Conservation (phyloP, 2,888 invertebrate genomes). For the Gastracanthus pulcherrimus region DNA sequence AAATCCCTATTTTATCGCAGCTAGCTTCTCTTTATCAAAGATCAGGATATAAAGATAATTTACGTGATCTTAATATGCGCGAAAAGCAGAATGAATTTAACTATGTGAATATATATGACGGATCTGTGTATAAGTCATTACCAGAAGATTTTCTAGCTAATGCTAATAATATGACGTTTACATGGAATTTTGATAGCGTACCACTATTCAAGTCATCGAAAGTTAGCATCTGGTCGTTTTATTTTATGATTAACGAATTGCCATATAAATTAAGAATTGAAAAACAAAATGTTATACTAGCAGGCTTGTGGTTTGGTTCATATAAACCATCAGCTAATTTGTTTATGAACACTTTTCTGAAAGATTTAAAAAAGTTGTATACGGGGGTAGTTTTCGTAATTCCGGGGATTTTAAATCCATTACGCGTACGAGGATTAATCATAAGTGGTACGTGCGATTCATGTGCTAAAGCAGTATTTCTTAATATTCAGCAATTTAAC, state of each 20-base stretch:
- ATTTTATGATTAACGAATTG: too few relatives aligned
- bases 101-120: too few relatives aligned
- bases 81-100: slow-evolving; percentile 43
- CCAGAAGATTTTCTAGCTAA: slow-evolving; percentile 27
- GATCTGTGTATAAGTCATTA: too few relatives aligned
- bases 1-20: background rate
- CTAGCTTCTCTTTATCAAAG: background rate
- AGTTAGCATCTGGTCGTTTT: too few relatives aligned
- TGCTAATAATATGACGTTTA: slow-evolving; percentile 53
- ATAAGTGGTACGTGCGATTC: slow-evolving; percentile 24
- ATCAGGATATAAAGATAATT: background rate
- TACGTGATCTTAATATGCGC: background rate
- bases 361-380: too few relatives aligned
- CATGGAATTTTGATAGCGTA: slow-evolving; percentile 56
- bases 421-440: slow-evolving; percentile 1
- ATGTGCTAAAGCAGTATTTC: slow-evolving; percentile 3
- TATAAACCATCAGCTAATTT: too few relatives aligned
- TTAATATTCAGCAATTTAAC: too few relatives aligned
- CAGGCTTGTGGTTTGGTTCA: slow-evolving; percentile 11
- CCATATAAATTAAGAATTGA: slow-evolving; percentile 38
- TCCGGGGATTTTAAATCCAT: too few relatives aligned
- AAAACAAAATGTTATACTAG: slow-evolving; percentile 17
- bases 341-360: too few relatives aligned
- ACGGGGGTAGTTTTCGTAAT: too few relatives aligned
- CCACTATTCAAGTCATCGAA: too few relatives aligned